Evolutionary conservation across 2,888 invertebrate species (phyloP), one percentile per base, ranked within the genome.

Genomic region (Octonoba sinensis): DNA sequence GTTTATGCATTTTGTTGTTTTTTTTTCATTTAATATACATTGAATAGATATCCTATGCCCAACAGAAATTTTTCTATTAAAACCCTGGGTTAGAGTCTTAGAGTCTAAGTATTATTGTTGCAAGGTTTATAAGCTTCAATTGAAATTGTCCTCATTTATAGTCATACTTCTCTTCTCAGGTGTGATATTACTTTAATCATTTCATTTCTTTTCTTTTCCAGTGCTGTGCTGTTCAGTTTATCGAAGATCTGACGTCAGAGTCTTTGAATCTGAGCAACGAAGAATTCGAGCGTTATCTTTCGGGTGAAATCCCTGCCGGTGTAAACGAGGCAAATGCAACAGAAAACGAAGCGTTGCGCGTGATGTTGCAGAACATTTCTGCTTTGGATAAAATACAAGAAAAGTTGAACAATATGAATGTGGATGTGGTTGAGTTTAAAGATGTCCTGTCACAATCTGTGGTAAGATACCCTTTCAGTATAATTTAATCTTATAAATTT

Each of bases 191-290:
- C 2, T 54, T 18, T 16, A 20, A 6, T 16, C 3, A 18, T 54
- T 54, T 6, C 2, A 54, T 8, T 36, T 1, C 60, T 49, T 47
- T 3, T 65, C 24, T 51, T 78, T 90, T 90, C 12, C 88, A 97
- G 95, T 99, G 98, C 87, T 99, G 98, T 89, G 99, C 99, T 3
- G 96, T 99, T 49, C 95, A 96, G 13, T 99, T 99, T 89, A 97
- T 99, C 85, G 98, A 99, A 90, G 96, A 96, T 87, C 89, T 99
- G 86, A 97, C 95, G 6, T 96, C 96, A 0, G 96, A 96, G 87
- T 97, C 96, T 0, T 90, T 99, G 74, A 95, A 92, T 87, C 94
- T 99, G 93, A 75, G 78, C 62, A 83, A 85, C 87, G 94, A 95
- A 85, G 97, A 99, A 89, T 99, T 98, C 87, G 93, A 96, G 86